Percentiles rank a stretch among this genome's conserved stretches.
phyloP scores from a whole-genome alignment of 2,113 vertebrate genomes.

The Plectropomus leopardus region DNA sequence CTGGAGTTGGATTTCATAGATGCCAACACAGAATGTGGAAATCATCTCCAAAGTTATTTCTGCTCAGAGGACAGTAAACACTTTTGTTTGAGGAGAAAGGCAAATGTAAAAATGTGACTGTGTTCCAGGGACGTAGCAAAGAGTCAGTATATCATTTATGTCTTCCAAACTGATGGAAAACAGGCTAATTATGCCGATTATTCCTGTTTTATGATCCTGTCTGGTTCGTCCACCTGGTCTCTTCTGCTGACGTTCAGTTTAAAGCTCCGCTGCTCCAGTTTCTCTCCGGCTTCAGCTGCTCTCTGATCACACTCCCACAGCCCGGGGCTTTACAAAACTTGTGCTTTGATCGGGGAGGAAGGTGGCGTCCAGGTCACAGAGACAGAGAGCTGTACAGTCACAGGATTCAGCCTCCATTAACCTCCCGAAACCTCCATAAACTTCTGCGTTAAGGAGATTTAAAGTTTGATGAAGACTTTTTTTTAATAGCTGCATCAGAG shows the following conservation, averaged over 20 bases:
- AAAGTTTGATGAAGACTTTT: conserved; percentile 6
- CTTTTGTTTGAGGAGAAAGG: background rate
- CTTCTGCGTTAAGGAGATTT: background rate
- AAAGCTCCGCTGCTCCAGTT: conserved; percentile 19
- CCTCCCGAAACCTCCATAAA: background rate
- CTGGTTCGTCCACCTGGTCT: conserved; percentile 8
- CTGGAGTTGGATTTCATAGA: background rate
- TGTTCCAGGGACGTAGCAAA: background rate
- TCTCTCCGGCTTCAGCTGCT: conserved; percentile 24
- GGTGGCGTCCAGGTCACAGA: conserved; percentile 2
- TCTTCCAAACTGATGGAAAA: background rate
- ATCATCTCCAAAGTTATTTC: background rate
- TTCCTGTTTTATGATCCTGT: background rate
- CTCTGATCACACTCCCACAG: conserved; percentile 31
- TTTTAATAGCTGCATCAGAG: background rate
- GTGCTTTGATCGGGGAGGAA: conserved; percentile 31
- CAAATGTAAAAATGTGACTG: background rate
- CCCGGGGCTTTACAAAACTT: background rate
- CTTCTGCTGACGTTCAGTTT: background rate
- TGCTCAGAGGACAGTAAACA: background rate
- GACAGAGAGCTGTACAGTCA: background rate
- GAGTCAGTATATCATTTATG: background rate
- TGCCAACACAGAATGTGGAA: background rate
- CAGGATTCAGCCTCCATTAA: conserved; percentile 36
- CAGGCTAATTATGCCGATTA: background rate